Evolutionary conservation across 2,888 invertebrate genomes (phyloP).

Genomic region (Cremastobaeus sp.): DNA sequence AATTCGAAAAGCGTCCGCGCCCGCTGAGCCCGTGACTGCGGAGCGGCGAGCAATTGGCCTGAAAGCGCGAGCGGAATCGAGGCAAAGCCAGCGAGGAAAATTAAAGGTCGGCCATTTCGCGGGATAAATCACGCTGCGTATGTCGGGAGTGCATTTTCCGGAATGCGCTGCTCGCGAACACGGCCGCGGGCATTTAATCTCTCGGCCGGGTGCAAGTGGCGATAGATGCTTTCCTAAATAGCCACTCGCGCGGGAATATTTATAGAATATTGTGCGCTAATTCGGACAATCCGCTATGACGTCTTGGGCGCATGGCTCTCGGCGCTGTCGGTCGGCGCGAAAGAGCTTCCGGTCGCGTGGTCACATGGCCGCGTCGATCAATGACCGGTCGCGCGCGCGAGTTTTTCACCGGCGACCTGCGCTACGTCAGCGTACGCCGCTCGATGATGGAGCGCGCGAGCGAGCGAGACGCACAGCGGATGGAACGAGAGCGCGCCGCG

Average conservation of each 20-base stretch:
- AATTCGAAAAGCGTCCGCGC: no score
- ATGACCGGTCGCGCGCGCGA: constrained; percentile 60
- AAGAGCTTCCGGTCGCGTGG: constrained; percentile 52
- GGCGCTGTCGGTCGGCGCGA: constrained; percentile 17
- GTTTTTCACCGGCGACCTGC: constrained; percentile 56
- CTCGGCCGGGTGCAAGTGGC: no score
- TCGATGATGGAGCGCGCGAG: constrained; percentile 46
- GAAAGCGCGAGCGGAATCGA: no score
- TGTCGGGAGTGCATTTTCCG: no score
- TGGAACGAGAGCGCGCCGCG: constrained; percentile 27
- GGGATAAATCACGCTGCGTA: no score
- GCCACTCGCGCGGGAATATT: constrained; percentile 13
- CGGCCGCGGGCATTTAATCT: no score
- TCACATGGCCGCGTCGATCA: constrained; percentile 58
- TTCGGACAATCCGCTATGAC: constrained; percentile 46
- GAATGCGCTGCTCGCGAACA: no score
- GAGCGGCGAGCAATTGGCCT: no score
- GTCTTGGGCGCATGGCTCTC: constrained; percentile 35
- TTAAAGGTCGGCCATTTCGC: no score
- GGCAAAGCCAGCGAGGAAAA: no score
- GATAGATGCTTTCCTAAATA: no score
- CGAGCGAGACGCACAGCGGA: constrained; percentile 39
- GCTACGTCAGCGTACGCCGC: constrained; percentile 54
- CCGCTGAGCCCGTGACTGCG: no score
- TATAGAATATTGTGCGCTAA: constrained; percentile 37